phyloP scores from a whole-genome alignment of 2,797 vertebrate genomes.

The Lepilemur septentrionalis region DNA sequence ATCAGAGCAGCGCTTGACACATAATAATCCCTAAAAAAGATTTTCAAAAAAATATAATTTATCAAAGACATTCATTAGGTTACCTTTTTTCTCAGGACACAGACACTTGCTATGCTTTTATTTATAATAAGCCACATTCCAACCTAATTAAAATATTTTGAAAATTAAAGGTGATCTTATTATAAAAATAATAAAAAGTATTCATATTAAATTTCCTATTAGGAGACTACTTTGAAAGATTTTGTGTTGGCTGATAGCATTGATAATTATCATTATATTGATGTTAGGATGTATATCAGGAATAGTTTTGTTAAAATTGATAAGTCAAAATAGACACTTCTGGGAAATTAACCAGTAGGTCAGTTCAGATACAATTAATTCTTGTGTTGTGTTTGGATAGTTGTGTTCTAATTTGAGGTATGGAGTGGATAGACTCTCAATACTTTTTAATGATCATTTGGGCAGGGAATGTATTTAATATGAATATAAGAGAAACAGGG shows the following conservation, averaged over 20 bases:
- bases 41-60: not conserved
- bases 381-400: not conserved
- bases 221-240: not conserved
- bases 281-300: not conserved
- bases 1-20: not conserved
- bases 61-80: not conserved
- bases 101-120: not conserved
- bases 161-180: not conserved
- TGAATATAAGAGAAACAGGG: not conserved
- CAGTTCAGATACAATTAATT: not conserved
- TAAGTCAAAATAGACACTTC: not conserved
- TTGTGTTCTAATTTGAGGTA: not conserved
- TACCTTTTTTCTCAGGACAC: not conserved
- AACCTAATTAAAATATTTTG: not conserved
- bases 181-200: not conserved
- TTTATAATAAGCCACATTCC: not conserved
- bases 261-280: not conserved
- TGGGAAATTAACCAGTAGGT: not conserved
- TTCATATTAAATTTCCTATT: not conserved
- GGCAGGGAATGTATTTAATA: not conserved
- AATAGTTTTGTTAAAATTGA: not conserved
- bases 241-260: not conserved
- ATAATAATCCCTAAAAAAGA: not conserved
- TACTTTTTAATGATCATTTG: not conserved
- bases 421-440: not conserved